Base-by-base conservation (phyloP, 37 sponge, comb jelly and placozoan genomes). In the Aphrocallistes beatrix region DNA sequence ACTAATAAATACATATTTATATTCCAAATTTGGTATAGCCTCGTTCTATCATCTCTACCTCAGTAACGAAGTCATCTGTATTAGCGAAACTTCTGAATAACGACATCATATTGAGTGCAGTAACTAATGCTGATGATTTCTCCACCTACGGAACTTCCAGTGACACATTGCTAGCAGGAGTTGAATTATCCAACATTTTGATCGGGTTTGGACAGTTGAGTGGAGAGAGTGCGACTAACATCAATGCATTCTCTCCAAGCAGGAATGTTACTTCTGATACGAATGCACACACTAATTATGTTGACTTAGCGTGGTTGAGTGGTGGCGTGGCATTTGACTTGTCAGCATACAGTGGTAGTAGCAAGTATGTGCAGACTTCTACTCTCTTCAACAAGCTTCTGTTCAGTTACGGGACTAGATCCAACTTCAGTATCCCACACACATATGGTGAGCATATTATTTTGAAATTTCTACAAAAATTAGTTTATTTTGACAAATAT, bases 301-400 rank as follows among this genome's bases (percentile, higher is more conserved):
- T 60, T 60, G 75, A 60, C 1, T 13, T 60, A 3, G 75, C 75
- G 10, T 60, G 75, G 75, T 25, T 8, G 34, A 60, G 28, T 32
- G 75, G 75, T 13, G 75, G 75, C n/a, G 75, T 60, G 34, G 75
- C 75, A 32, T 60, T 32, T 60, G 75, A 60, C 75, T 28, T 60
- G n/a, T 32, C 32, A 8, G 10, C n/a, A 19, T 60, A 32, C 34
- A 42, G 10, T 42, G 21, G 75, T 32, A 60, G 32, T 13, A 19
- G 10, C 3, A 19, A 60, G 10, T 60, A 60, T 13, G 3, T 19
- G 25, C 32, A 60, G n/a, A 60, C 75, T 60, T 60, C 75, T 60
- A 13, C 75, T 60, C 28, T 28, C 8, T 60, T 60, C 75, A 60
- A 60, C 75, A 60, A 28, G n/a, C 75, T 60, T 21, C 25, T 60